Conservation (phyloP, 2,888 invertebrate genomes). For the Perizoma affinitatum region DNA sequence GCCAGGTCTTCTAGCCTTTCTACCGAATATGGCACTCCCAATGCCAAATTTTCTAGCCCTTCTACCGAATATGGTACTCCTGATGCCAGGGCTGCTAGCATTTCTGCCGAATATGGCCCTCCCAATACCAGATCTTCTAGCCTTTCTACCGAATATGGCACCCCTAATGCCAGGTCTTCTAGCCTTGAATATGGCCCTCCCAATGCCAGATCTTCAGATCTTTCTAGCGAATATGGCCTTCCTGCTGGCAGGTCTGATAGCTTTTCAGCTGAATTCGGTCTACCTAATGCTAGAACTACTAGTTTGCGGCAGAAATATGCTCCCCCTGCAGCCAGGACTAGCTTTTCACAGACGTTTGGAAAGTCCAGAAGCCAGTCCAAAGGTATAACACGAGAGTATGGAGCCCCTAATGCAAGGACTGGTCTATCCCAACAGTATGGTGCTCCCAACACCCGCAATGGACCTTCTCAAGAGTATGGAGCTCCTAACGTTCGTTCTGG, state of each 20-base stretch:
- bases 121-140: constrained; percentile 1
- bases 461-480: constrained; percentile 46
- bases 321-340: constrained; percentile 26
- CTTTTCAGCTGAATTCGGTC: constrained; percentile 8
- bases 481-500: constrained; percentile 38
- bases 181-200: constrained; percentile 12
- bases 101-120: constrained; percentile 12
- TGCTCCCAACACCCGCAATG: constrained; percentile 43
- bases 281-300: constrained; percentile 17
- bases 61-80: constrained; percentile 14
- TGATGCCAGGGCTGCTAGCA: background rate
- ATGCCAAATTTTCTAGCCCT: background rate
- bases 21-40: constrained; percentile 15
- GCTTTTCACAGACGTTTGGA: constrained; percentile 38
- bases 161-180: constrained; percentile 2
- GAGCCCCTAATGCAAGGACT: constrained; percentile 14
- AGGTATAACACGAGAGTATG: constrained; percentile 26
- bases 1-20: constrained; percentile 2
- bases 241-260: constrained; percentile 1
- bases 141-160: constrained; percentile 10
- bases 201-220: background rate
- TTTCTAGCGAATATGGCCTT: constrained; percentile 11
- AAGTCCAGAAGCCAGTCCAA: constrained; percentile 28
- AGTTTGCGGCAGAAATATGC: constrained; percentile 30
- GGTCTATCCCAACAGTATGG: constrained; percentile 48